A percentile compares a stretch with the other conserved stretches of the same genome.
These are phyloP conservation scores for Lobophora halterata DNA, from an alignment of 2,888 invertebrate genomes.

Conservation along the genomic window DNA sequence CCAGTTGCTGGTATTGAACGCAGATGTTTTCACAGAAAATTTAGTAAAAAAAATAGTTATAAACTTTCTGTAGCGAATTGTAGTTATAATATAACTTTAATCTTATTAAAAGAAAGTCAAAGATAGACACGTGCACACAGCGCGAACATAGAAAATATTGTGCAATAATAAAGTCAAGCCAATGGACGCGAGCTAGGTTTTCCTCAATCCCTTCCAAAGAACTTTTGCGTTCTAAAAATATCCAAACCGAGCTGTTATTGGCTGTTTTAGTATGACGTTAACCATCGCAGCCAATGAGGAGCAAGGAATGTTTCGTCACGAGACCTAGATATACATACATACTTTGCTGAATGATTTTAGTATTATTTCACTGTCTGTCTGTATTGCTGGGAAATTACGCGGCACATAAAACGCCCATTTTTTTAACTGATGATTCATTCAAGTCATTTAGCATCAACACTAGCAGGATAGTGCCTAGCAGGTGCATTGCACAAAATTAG, in stretches of 20 bases:
- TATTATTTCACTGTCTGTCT: constrained; percentile 17
- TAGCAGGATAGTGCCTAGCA: too few species aligned
- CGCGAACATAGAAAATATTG: constrained; percentile 62
- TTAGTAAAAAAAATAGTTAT: constrained; percentile 30
- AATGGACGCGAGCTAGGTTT: constrained; percentile 50
- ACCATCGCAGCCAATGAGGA: constrained; percentile 52
- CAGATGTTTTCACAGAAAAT: constrained; percentile 36
- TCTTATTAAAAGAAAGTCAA: constrained; percentile 14
- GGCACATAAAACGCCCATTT: constrained; percentile 37
- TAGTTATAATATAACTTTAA: constrained; percentile 11
- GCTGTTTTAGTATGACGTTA: constrained; percentile 61
- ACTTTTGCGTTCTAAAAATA: constrained; percentile 72
- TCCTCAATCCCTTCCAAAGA: constrained; percentile 64
- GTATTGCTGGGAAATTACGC: constrained; percentile 47
- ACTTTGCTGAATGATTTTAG: constrained; percentile 16
- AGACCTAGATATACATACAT: constrained; percentile 44
- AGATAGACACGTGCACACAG: constrained; percentile 46
- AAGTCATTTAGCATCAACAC: too few species aligned
- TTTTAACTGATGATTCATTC: constrained; percentile 42
- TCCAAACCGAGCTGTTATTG: constrained; percentile 48
- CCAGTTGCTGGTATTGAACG: constrained; percentile 36
- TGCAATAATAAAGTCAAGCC: constrained; percentile 58
- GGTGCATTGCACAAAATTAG: too few species aligned
- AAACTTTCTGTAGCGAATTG: constrained; percentile 15
- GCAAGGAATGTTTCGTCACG: constrained; percentile 54